Conservation (phyloP, 2,113 vertebrate species). For the Sturnira hondurensis region DNA sequence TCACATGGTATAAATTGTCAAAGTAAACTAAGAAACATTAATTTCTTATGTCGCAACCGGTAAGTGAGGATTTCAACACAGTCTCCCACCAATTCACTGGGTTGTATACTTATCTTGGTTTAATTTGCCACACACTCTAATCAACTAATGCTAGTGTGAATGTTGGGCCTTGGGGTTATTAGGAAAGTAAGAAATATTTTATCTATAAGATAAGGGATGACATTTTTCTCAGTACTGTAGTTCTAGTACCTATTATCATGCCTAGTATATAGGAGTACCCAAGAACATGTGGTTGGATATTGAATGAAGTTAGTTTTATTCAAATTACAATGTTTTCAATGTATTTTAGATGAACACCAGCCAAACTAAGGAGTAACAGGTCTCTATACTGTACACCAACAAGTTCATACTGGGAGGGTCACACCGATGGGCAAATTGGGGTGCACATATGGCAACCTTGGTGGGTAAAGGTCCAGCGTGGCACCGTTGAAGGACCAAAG, state of each 20-base stretch:
- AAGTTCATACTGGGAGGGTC: neutral
- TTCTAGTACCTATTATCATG: neutral
- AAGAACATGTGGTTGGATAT: neutral
- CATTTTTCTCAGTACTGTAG: neutral
- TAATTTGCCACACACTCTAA: neutral
- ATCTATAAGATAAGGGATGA: neutral
- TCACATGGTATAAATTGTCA: neutral
- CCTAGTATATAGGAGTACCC: neutral
- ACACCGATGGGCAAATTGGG: neutral
- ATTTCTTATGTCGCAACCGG: neutral
- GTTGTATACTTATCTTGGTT: neutral
- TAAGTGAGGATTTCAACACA: neutral
- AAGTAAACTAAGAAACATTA: conserved; percentile 9
- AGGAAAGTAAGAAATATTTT: neutral
- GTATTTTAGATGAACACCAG: neutral
- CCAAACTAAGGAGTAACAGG: neutral
- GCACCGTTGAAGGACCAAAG: neutral
- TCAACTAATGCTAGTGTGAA: neutral
- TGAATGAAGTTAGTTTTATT: neutral
- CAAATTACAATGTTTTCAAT: neutral
- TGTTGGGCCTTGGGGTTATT: neutral
- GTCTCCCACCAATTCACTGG: neutral
- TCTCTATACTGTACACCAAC: neutral
- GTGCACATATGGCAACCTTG: neutral
- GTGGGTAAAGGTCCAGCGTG: neutral